phyloP scores from a whole-genome alignment of 1,140 invertebrate species.

The Colletes gigas region DNA sequence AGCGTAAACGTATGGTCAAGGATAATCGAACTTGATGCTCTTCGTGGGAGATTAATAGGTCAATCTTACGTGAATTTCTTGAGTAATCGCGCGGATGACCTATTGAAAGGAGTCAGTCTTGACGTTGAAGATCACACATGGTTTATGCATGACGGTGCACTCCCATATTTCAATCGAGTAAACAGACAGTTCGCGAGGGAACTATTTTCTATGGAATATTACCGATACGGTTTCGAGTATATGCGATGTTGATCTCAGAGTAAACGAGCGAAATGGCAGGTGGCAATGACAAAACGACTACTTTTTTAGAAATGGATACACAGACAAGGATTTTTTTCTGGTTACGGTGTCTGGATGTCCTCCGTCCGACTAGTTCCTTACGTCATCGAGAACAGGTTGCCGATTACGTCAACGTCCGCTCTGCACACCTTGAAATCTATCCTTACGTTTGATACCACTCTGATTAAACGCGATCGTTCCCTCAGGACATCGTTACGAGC shows the following conservation, averaged over 20 bases:
- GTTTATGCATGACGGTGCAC: too few relatives aligned
- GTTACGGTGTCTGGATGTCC: conserved; percentile 32
- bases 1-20: too few relatives aligned
- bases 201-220: too few relatives aligned
- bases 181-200: too few relatives aligned
- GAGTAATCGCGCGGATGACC: too few relatives aligned
- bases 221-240: not conserved
- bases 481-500: not conserved
- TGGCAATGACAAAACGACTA: not conserved
- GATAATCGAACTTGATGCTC: too few relatives aligned
- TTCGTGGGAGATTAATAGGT: too few relatives aligned
- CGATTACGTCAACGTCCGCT: conserved; percentile 54
- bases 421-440: conserved; percentile 38
- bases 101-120: too few relatives aligned
- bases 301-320: conserved; percentile 28
- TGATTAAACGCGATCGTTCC: conserved; percentile 7
- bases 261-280: not conserved
- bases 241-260: not conserved
- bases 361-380: conserved; percentile 42
- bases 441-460: conserved; percentile 9
- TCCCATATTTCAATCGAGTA: too few relatives aligned
- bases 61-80: too few relatives aligned
- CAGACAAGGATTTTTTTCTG: conserved; percentile 24
- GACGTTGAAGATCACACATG: too few relatives aligned
- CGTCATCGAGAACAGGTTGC: conserved; percentile 57